These are phyloP conservation scores for Ommatoiulus sabulosus DNA, from an alignment of 2,888 invertebrate genomes.

Conservation along the genomic window DNA sequence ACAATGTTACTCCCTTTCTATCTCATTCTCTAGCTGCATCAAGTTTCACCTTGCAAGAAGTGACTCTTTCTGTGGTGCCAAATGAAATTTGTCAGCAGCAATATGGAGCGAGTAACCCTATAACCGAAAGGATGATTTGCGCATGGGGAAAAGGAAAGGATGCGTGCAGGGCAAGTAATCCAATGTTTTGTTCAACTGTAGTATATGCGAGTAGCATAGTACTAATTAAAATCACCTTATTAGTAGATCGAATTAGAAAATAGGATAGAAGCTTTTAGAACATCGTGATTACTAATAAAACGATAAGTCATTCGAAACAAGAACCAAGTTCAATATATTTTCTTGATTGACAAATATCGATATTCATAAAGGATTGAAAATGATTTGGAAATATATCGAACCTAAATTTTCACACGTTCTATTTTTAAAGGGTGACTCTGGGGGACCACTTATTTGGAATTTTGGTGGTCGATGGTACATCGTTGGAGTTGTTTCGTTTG, in stretches of 20 bases:
- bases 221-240: too few relatives aligned
- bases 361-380: too few relatives aligned
- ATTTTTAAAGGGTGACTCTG: constrained; percentile 53
- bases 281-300: too few relatives aligned
- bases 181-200: too few relatives aligned
- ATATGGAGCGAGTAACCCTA: constrained; percentile 35
- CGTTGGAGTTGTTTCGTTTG: constrained; percentile 55
- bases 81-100: constrained; percentile 55
- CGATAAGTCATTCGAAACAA: too few relatives aligned
- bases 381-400: too few relatives aligned
- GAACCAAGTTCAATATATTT: too few relatives aligned
- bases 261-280: too few relatives aligned
- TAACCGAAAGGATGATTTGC: constrained; percentile 56
- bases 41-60: constrained; percentile 56
- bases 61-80: constrained; percentile 50
- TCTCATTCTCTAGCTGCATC: constrained; percentile 31
- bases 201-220: too few relatives aligned
- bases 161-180: constrained; percentile 54
- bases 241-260: too few relatives aligned
- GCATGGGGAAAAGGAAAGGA: constrained; percentile 56
- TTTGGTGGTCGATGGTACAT: constrained; percentile 54
- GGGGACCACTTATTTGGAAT: constrained; percentile 57
- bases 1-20: too few relatives aligned
- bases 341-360: too few relatives aligned
- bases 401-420: background rate